A percentile compares a stretch with the other conserved stretches of the same genome.
phyloP scores from a whole-genome alignment of 1,140 invertebrate species.

The Hylaeus anthracinus region DNA sequence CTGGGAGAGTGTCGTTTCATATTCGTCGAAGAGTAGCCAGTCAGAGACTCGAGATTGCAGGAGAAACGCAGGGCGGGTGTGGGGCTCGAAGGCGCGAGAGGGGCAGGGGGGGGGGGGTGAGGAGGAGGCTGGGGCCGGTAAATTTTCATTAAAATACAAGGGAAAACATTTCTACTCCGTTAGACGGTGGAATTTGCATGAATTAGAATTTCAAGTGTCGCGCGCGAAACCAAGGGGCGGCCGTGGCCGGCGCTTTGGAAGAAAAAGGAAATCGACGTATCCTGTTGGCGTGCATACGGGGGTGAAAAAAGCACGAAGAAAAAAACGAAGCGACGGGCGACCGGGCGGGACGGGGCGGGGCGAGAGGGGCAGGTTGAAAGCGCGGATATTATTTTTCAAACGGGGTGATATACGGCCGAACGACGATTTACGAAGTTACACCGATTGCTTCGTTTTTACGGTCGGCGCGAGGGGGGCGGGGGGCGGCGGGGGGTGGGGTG shows the following conservation, averaged over 20 bases:
- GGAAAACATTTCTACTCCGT: slow-evolving; percentile 59
- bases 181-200: slow-evolving; percentile 62
- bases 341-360: not conserved
- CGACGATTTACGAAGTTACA: slow-evolving; percentile 65
- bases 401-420: slow-evolving; percentile 60
- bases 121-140: slow-evolving; percentile 9
- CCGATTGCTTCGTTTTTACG: slow-evolving; percentile 62
- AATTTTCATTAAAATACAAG: slow-evolving; percentile 61
- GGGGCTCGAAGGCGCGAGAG: slow-evolving; percentile 4
- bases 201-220: slow-evolving; percentile 66
- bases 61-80: not conserved
- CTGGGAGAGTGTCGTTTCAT: slow-evolving; percentile 37
- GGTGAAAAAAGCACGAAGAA: not conserved
- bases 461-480: not conserved
- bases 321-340: not conserved
- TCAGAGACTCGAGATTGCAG: slow-evolving; percentile 7
- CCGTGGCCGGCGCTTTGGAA: slow-evolving; percentile 42
- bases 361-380: not conserved
- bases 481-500: not conserved
- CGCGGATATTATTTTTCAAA: slow-evolving; percentile 65
- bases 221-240: slow-evolving; percentile 34
- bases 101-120: not conserved
- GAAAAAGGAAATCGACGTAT: slow-evolving; percentile 63
- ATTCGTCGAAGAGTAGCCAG: slow-evolving; percentile 41
- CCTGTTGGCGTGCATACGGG: slow-evolving; percentile 5